Evolutionary conservation across 2,113 vertebrate species (phyloP).

Genomic region (Formicarius rufipectus): DNA sequence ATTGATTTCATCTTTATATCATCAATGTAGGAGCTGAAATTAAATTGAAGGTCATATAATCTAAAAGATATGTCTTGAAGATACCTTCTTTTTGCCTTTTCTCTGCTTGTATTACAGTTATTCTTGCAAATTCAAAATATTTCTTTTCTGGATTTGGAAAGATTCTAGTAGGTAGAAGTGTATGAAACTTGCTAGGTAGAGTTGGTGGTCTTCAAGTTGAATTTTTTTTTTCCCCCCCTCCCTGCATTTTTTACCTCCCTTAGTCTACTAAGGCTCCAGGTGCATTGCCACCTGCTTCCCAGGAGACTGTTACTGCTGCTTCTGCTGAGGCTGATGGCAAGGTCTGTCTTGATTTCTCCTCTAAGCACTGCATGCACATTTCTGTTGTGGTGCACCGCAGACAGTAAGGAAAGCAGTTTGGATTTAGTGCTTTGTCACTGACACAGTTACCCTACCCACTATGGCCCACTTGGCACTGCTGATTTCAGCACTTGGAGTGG

Average conservation of each 20-base stretch:
- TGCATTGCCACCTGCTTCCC: slow-evolving; percentile 84
- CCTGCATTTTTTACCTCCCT: slow-evolving; percentile 62
- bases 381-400: slow-evolving; percentile 26
- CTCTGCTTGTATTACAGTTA: background rate
- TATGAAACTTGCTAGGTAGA: slow-evolving; percentile 23
- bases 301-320: slow-evolving; percentile 81
- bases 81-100: background rate
- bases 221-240: background rate
- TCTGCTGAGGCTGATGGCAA: slow-evolving; percentile 87
- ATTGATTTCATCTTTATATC: background rate
- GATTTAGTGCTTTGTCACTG: background rate
- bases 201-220: slow-evolving; percentile 53
- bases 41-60: background rate
- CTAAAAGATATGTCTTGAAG: background rate
- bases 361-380: slow-evolving; percentile 76
- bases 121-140: background rate
- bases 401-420: background rate
- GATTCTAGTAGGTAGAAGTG: background rate
- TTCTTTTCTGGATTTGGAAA: background rate
- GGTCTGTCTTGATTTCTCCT: slow-evolving; percentile 84
- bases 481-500: background rate
- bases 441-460: background rate
- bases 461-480: background rate
- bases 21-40: background rate
- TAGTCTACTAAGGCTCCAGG: slow-evolving; percentile 91